Conservation (phyloP, 2,888 invertebrate genomes). For the Mythimna lalbum region DNA sequence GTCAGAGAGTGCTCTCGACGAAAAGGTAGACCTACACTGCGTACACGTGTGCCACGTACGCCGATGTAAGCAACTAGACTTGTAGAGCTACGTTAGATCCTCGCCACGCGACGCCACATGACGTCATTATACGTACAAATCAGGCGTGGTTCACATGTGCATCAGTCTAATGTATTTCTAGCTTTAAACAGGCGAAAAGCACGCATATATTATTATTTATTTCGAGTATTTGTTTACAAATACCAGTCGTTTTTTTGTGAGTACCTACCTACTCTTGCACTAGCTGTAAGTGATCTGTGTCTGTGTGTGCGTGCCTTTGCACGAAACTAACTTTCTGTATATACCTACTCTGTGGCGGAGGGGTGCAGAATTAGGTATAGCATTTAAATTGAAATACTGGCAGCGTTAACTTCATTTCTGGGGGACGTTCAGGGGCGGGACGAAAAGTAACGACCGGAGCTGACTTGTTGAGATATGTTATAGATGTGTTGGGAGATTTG, state of each 20-base stretch:
- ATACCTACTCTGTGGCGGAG: constrained; percentile 55
- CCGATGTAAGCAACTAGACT: too few species aligned
- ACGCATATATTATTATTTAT: too few species aligned
- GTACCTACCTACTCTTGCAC: neutral
- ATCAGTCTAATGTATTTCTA: too few species aligned
- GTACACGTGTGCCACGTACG: too few species aligned
- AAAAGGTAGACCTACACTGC: too few species aligned
- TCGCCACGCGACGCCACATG: too few species aligned
- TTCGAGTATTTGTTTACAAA: too few species aligned
- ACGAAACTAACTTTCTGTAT: constrained; percentile 1
- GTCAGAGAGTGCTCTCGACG: too few species aligned
- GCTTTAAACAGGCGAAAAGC: too few species aligned
- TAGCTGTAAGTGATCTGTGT: neutral
- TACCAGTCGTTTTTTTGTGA: neutral
- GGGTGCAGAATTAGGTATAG: constrained; percentile 84
- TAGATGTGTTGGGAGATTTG: constrained; percentile 13
- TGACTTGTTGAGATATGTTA: constrained; percentile 23
- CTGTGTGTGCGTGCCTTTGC: neutral
- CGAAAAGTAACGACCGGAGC: constrained; percentile 24
- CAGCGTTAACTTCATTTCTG: constrained; percentile 85
- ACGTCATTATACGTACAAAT: too few species aligned
- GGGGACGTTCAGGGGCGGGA: constrained; percentile 79
- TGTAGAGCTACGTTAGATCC: too few species aligned
- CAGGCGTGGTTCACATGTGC: too few species aligned
- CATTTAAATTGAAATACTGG: constrained; percentile 87